These are phyloP conservation scores for Neoitamus cyanurus DNA, from an alignment of 2,888 invertebrate species.

Conservation along the genomic window DNA sequence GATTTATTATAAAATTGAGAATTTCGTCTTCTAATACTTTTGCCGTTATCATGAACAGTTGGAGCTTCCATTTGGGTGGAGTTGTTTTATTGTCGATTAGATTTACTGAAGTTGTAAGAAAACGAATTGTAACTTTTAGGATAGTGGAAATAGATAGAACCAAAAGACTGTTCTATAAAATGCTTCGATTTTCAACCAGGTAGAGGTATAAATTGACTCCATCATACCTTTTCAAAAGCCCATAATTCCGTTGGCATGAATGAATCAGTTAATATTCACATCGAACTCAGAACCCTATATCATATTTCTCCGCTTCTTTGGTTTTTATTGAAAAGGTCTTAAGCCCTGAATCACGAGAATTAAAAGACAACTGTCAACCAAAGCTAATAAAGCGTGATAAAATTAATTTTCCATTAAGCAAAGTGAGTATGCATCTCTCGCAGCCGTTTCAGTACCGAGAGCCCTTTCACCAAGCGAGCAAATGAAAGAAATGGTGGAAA, in stretches of 20 bases:
- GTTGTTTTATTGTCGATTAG: no score
- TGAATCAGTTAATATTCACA: background rate
- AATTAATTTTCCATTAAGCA: background rate
- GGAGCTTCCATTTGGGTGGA: no score
- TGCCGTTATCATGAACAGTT: no score
- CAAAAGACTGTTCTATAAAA: no score
- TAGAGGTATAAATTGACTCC: background rate
- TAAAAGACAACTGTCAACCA: background rate
- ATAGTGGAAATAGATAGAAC: no score
- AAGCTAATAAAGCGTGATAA: background rate
- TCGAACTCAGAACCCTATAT: background rate
- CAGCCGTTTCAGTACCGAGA: background rate
- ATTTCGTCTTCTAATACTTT: no score
- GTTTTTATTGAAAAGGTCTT: background rate
- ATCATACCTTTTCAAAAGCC: background rate
- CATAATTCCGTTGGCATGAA: background rate
- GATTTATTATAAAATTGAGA: no score
- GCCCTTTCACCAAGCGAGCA: background rate
- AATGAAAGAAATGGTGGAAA: background rate
- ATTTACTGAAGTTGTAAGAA: no score
- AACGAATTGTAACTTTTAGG: no score
- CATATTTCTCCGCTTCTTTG: background rate
- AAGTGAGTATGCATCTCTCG: background rate
- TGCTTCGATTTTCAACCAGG: no score
- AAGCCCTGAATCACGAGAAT: background rate